A percentile compares a stretch with the other conserved stretches of the same genome.
phyloP scores from a whole-genome alignment of 2,888 invertebrate species.

The Eurytoma californica region DNA sequence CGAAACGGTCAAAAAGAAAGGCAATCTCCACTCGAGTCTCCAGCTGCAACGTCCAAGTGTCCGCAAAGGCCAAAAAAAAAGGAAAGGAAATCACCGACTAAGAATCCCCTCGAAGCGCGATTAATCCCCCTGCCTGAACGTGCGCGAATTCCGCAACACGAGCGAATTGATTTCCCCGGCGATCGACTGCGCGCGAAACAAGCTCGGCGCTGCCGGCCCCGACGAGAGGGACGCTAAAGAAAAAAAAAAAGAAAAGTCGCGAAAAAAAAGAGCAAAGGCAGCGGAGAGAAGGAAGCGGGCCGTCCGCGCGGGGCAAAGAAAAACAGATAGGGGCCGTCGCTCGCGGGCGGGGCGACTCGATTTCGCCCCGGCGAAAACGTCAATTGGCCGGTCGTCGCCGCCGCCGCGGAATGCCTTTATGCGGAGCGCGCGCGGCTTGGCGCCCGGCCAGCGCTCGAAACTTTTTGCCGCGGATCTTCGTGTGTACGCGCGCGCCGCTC shows the following conservation, averaged over 20 bases:
- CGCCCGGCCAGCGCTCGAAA: background rate
- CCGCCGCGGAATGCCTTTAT: background rate
- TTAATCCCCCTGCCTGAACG: background rate
- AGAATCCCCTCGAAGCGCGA: background rate
- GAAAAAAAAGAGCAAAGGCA: background rate
- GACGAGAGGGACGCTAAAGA: background rate
- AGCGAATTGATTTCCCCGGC: constrained; percentile 38
- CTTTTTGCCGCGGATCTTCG: background rate
- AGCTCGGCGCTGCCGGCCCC: background rate
- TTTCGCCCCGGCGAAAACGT: constrained; percentile 5
- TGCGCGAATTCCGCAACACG: constrained; percentile 26
- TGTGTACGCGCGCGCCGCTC: too few species aligned
- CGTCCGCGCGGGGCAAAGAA: background rate
- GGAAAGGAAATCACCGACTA: too few species aligned
- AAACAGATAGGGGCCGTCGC: background rate
- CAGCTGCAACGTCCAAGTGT: too few species aligned
- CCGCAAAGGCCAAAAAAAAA: too few species aligned
- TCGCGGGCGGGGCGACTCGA: background rate
- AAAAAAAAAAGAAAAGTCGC: background rate
- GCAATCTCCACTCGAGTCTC: too few species aligned
- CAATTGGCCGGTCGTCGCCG: background rate
- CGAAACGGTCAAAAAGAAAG: too few species aligned
- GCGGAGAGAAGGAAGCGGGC: background rate
- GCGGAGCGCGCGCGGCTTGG: background rate
- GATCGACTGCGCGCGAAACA: constrained; percentile 8